Evolutionary conservation across 2,113 vertebrate species (phyloP), one percentile per base, ranked within the genome.

Genomic region (Corapipo altera): DNA sequence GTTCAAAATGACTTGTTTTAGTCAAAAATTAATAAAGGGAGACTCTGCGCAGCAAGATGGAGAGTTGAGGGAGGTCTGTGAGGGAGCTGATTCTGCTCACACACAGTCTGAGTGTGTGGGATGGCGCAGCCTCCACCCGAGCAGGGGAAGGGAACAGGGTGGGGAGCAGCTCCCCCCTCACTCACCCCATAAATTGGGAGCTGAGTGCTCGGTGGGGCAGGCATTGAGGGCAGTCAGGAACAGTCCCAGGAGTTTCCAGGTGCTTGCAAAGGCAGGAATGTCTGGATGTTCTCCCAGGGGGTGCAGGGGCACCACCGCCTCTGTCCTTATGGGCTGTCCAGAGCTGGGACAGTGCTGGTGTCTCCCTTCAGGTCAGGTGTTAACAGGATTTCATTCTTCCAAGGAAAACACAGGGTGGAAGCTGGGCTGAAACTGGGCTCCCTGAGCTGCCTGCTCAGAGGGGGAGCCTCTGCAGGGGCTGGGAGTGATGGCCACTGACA

Each of bases 71-170:
- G 85, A 28, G 23, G 51, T 14, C n/a, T 37, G 33, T 4, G 33
- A 61, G 43, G 33, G 19, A 77, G 39, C 39, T 64, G 21, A 44
- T 28, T 65, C 24, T 76, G 48, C 32, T 57, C n/a, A 15, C 19
- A 8, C 3, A 2, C 32, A 17, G 8, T 3, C 8, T 15, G 1
- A 16, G 13, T 1, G 9, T 4, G 0, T 5, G 12, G 74, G 59
- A 0, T 20, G 48, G 19, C 4, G 35, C 85, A 87, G 54, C 33
- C 18, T 46, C 35, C 30, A 2, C 11, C 35, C 3, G 11, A 13
- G 14, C 4, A 15, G 30, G n/a, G 44, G 18, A 32, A 37, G 44
- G 52, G 69, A 21, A 2, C 11, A 5, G 58, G n/a, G 8, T 43
- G 62, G 55, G 71, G 22, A 64, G 81, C 62, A 44, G 30, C 35